Evolutionary conservation across 2,113 vertebrate species (phyloP), one percentile per base, ranked within the genome.

Genomic region (Dermatemys mawii): DNA sequence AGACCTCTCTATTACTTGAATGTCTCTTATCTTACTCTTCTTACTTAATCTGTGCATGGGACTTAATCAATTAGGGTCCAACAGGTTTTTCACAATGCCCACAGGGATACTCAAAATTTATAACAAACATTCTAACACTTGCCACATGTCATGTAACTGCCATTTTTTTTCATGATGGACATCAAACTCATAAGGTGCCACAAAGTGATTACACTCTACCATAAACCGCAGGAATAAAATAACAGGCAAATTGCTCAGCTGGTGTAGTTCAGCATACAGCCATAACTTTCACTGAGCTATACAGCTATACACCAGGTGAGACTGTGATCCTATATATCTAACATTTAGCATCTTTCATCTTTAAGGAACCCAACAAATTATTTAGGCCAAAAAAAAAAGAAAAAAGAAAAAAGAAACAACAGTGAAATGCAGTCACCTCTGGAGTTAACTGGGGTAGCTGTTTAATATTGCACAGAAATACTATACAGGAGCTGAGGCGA

Each of bases 1-100:
- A 38, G 79, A 19, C 83, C n/a, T 79, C 88, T 21, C 3, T 91
- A 91, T 88, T 27, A 91, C 83, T 80, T 87, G 10, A 90, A 22
- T 85, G 81, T 48, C 29, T 83, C 6, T 32, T 87, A n/a, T 91
- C 81, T 48, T 91, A 70, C 49, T 49, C 6, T 67, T 88, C 70
- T 1, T 0, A 75, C 83, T 41, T 11, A 70, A 85, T 76, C 13
- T 38, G 27, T n/a, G n/a, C 22, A 32, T 5, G 16, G 1, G 8
- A 79, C 14, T 63, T 55, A 83, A 41, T 92, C 29, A 81, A 84
- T 82, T 14, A 8, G 49, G 73, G 38, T 26, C 70, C 70, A 73
- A 73, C 19, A 73, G 9, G 17, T 78, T 86, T 89, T 95, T 49
- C 44, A 83, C 75, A 87, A 63, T 21, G 14, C 51, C 85, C 84